Conservation (phyloP, 2,113 vertebrate genomes). For the Acanthisitta chloris region DNA sequence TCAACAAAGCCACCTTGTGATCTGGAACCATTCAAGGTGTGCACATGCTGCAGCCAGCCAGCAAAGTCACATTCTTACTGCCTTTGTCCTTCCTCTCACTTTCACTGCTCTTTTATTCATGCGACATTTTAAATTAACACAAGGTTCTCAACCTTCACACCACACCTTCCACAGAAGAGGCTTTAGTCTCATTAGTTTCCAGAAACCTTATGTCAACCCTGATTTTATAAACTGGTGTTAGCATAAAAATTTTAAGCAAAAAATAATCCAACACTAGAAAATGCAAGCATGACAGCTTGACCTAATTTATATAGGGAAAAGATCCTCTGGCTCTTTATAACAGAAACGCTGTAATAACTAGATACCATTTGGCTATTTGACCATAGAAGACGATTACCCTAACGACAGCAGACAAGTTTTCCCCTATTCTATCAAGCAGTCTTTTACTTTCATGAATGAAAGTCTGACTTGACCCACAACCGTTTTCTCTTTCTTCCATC, state of each 20-base stretch:
- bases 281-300: background rate
- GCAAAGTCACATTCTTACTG: constrained; percentile 15
- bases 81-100: constrained; percentile 5
- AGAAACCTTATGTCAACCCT: background rate
- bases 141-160: background rate
- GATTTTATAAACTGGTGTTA: background rate
- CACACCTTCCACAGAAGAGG: background rate
- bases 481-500: background rate
- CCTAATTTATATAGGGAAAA: background rate
- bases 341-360: background rate
- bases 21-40: background rate
- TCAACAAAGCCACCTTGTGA: background rate
- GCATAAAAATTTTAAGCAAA: background rate
- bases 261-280: background rate
- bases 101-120: background rate
- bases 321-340: background rate
- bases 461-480: background rate
- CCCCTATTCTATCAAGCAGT: background rate
- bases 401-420: background rate
- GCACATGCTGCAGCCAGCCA: background rate
- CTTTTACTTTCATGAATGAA: background rate
- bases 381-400: background rate
- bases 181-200: background rate
- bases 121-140: background rate
- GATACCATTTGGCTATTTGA: background rate